phyloP scores from a whole-genome alignment of 2,797 vertebrate genomes.

The Enoplosus armatus region DNA sequence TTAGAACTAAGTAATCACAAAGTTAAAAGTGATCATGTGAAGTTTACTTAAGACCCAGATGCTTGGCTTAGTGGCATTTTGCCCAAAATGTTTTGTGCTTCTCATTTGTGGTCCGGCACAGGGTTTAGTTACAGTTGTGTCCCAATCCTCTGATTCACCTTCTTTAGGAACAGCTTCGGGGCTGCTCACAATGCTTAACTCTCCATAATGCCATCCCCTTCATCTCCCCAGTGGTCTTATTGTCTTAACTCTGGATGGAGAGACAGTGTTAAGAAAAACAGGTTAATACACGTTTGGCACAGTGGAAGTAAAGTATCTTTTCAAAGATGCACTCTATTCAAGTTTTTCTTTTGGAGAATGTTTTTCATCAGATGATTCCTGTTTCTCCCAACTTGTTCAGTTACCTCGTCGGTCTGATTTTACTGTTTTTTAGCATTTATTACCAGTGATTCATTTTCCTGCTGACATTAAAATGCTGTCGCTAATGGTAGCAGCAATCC shows the following conservation, averaged over 20 bases:
- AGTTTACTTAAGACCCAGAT: conserved; percentile 83
- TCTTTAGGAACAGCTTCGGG: conserved; percentile 83
- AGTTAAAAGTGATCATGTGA: conserved; percentile 79
- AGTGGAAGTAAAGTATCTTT: conserved; percentile 70
- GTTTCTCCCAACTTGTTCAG: conserved; percentile 44
- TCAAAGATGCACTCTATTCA: conserved; percentile 61
- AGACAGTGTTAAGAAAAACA: conserved; percentile 71
- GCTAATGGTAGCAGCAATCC: conserved; percentile 47
- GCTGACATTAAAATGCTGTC: conserved; percentile 50
- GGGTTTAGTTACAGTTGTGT: conserved; percentile 86
- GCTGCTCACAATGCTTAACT: conserved; percentile 84
- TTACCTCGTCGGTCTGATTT: conserved; percentile 38
- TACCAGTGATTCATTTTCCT: conserved; percentile 37
- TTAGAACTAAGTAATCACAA: conserved; percentile 70
- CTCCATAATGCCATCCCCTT: conserved; percentile 83
- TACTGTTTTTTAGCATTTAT: conserved; percentile 18
- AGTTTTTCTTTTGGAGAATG: conserved; percentile 48
- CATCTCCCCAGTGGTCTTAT: conserved; percentile 81
- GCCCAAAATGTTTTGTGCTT: conserved; percentile 80
- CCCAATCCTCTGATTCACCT: conserved; percentile 88
- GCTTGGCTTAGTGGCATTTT: conserved; percentile 82
- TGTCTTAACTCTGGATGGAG: conserved; percentile 83
- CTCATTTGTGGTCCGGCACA: conserved; percentile 81
- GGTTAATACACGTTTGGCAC: conserved; percentile 83
- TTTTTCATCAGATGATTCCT: conserved; percentile 51